Percentiles rank a stretch among this genome's conserved stretches.
Evolutionary conservation across 1,140 invertebrate species (phyloP).

Genomic region (Pseudobourletiella spinata): DNA sequence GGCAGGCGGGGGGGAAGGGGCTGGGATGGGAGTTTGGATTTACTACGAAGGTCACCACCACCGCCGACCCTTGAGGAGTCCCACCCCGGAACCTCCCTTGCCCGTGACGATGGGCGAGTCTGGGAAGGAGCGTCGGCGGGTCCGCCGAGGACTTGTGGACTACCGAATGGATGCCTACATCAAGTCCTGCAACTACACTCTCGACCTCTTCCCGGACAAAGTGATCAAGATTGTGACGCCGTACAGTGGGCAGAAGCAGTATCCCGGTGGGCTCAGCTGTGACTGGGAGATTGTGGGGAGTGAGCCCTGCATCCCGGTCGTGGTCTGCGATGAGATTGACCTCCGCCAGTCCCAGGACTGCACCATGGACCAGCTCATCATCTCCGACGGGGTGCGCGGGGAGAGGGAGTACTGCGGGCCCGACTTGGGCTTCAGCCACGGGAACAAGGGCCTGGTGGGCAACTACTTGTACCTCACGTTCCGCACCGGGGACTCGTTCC

Average conservation of each 20-base stretch:
- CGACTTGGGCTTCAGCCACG: background rate
- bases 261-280: background rate
- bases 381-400: background rate
- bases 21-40: no score
- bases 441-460: background rate
- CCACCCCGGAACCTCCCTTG: no score
- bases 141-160: no score
- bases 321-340: background rate
- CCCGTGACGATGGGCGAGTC: no score
- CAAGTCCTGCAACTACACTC: background rate
- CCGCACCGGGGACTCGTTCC: background rate
- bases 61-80: no score
- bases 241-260: background rate
- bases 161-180: background rate
- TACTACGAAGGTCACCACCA: no score
- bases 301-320: background rate
- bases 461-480: background rate
- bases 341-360: background rate
- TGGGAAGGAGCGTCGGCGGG: no score
- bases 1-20: no score
- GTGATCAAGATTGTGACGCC: background rate
- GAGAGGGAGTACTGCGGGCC: background rate
- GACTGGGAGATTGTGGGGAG: background rate
- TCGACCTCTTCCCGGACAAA: background rate
- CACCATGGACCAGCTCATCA: background rate